These are phyloP conservation scores for Zootoca vivipara DNA, from an alignment of 2,113 vertebrate species.

Conservation along the genomic window DNA sequence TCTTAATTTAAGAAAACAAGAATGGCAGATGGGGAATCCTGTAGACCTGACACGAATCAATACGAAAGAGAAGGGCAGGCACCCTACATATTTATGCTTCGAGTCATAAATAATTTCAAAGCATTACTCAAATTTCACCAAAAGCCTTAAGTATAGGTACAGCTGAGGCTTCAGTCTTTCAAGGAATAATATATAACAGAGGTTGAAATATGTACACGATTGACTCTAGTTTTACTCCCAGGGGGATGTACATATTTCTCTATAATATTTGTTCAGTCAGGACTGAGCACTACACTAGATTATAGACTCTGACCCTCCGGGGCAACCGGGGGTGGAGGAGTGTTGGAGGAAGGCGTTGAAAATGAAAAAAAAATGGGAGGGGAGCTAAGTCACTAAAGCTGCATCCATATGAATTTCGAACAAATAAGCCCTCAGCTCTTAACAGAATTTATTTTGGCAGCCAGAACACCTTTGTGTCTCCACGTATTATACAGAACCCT, in stretches of 20 bases:
- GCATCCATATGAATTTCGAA: conserved; percentile 73
- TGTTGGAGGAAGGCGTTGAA: not conserved
- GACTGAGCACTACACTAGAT: conserved; percentile 62
- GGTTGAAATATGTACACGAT: conserved; percentile 65
- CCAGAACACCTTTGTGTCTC: conserved; percentile 75
- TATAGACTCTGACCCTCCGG: conserved; percentile 63
- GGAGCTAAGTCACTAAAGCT: conserved; percentile 71
- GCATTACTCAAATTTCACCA: conserved; percentile 40
- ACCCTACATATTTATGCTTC: conserved; percentile 53
- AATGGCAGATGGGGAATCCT: conserved; percentile 16
- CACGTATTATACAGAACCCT: conserved; percentile 71
- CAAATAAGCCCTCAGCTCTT: conserved; percentile 78
- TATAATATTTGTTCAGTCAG: conserved; percentile 74
- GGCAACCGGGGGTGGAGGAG: not conserved
- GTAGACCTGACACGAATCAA: conserved; percentile 38
- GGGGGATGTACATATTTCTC: conserved; percentile 71
- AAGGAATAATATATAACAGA: conserved; percentile 46
- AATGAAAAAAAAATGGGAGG: conserved; percentile 55
- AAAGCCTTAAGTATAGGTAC: conserved; percentile 50
- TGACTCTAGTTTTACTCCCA: conserved; percentile 65
- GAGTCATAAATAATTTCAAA: conserved; percentile 53
- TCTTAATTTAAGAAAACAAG: conserved; percentile 24
- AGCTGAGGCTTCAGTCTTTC: conserved; percentile 40
- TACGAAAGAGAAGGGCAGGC: conserved; percentile 38
- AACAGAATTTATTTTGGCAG: conserved; percentile 78